phyloP scores from a whole-genome alignment of 2,797 vertebrate species.

The Tarsius wallacei region DNA sequence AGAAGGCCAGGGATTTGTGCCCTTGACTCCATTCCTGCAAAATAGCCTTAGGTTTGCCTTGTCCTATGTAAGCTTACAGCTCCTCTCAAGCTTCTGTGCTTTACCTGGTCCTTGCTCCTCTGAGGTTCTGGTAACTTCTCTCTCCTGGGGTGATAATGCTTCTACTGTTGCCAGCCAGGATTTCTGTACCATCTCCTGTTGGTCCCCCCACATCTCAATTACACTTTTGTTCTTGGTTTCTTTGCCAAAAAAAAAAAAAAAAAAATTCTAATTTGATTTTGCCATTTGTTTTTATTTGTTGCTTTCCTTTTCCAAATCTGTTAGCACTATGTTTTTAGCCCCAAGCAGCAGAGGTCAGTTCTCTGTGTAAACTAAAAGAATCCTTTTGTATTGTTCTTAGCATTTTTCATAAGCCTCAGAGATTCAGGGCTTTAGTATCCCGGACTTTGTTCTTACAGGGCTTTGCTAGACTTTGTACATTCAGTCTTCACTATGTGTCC shows the following conservation, averaged over 20 bases:
- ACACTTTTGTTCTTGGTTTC: neutral
- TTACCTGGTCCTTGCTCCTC: neutral
- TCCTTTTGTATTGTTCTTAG: neutral
- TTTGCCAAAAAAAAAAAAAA: slow-evolving; percentile 8
- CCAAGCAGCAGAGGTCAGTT: neutral
- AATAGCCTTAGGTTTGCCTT: neutral
- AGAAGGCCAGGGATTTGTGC: neutral
- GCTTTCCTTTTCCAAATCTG: neutral
- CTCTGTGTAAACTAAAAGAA: neutral
- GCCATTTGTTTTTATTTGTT: neutral
- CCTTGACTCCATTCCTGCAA: neutral
- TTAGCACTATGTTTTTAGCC: slow-evolving; percentile 19
- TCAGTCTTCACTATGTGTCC: neutral
- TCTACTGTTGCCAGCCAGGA: neutral
- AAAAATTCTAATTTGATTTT: slow-evolving; percentile 37
- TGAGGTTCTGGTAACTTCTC: neutral
- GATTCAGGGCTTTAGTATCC: neutral
- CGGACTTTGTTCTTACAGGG: neutral
- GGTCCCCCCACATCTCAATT: neutral
- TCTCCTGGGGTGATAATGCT: neutral
- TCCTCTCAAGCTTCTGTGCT: neutral
- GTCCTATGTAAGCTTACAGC: neutral
- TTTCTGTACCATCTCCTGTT: neutral
- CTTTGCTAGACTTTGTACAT: neutral
- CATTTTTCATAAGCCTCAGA: slow-evolving; percentile 46